Percentiles rank a stretch among this genome's conserved stretches.
Conservation (phyloP, 2,888 invertebrate genomes). For the Celastrina argiolus region DNA sequence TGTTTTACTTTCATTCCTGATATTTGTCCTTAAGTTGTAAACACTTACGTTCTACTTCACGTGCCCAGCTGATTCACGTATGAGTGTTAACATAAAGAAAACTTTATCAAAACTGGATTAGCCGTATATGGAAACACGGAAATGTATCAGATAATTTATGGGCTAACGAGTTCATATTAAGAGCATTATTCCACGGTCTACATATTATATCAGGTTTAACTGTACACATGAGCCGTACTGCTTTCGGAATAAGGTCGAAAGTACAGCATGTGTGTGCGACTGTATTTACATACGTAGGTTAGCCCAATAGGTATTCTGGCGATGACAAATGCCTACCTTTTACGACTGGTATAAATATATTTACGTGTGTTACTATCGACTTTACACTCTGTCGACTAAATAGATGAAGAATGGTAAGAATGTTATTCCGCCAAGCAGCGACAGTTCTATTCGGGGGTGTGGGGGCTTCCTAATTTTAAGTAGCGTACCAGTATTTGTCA, state of each 20-base stretch:
- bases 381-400: too few relatives aligned
- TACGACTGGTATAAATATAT: too few relatives aligned
- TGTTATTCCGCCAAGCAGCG: too few relatives aligned
- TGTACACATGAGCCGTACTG: too few relatives aligned
- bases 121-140: neutral
- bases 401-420: too few relatives aligned
- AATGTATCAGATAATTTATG: neutral
- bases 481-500: too few relatives aligned
- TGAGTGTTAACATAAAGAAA: constrained; percentile 5
- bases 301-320: neutral
- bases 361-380: too few relatives aligned
- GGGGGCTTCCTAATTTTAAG: too few relatives aligned
- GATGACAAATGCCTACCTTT: neutral
- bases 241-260: neutral
- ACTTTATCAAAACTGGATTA: neutral
- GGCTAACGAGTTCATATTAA: neutral
- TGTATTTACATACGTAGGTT: neutral
- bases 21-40: neutral
- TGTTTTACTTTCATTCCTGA: too few relatives aligned
- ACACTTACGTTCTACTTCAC: neutral
- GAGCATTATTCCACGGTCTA: neutral
- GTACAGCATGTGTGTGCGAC: too few relatives aligned
- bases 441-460: too few relatives aligned
- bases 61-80: neutral
- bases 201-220: neutral